Evolutionary conservation across 1,140 invertebrate genomes (phyloP).

Genomic region (Amyelois transitella): DNA sequence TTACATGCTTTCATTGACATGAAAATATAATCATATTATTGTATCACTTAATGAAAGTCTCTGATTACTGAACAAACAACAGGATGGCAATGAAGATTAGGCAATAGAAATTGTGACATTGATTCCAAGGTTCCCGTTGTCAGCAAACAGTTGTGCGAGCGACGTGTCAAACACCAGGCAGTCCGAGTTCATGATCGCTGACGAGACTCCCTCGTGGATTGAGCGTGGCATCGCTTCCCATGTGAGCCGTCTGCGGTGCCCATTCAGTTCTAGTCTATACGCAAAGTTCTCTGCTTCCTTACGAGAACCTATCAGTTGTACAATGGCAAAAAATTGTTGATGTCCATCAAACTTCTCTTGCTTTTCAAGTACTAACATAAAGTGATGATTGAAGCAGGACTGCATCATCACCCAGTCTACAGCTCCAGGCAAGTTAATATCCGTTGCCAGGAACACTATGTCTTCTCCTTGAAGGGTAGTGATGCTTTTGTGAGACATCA

Average conservation of each 20-base stretch:
- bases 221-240: constrained; percentile 99
- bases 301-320: constrained; percentile 97
- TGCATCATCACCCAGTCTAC: constrained; percentile 99
- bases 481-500: constrained; percentile 98
- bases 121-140: constrained; percentile 99
- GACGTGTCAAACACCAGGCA: constrained; percentile 99
- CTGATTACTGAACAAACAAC: constrained; percentile 19
- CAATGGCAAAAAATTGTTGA: constrained; percentile 99
- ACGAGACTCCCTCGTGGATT: constrained; percentile 98
- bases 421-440: constrained; percentile 99
- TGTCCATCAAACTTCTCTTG: constrained; percentile 98
- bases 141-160: constrained; percentile 98
- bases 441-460: constrained; percentile 99
- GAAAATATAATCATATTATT: constrained; percentile 28
- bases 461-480: constrained; percentile 98
- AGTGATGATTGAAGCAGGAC: constrained; percentile 98
- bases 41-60: constrained; percentile 17
- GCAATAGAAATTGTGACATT: constrained; percentile 98
- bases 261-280: constrained; percentile 98
- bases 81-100: constrained; percentile 55
- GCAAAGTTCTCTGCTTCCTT: constrained; percentile 99
- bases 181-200: constrained; percentile 98
- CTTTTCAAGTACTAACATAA: constrained; percentile 99
- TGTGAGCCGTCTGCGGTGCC: constrained; percentile 92
- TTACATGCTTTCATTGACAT: constrained; percentile 20